These are phyloP conservation scores for Dryoscopus gambensis DNA, from an alignment of 2,113 vertebrate species.

Conservation along the genomic window DNA sequence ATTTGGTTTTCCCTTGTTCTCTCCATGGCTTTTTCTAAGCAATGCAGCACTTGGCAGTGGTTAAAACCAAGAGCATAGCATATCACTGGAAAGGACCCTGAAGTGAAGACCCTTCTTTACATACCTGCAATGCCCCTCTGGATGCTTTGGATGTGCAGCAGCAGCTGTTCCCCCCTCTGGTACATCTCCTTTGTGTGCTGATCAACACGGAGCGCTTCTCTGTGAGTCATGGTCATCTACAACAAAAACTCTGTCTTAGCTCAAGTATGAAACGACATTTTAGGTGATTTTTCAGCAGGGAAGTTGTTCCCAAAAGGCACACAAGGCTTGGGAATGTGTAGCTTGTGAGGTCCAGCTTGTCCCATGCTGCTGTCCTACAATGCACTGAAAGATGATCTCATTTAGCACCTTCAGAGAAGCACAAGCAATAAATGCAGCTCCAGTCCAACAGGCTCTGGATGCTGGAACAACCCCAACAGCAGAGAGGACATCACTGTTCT, in stretches of 20 bases:
- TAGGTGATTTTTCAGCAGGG: background rate
- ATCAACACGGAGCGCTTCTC: constrained; percentile 38
- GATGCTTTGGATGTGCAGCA: constrained; percentile 67
- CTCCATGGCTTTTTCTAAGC: background rate
- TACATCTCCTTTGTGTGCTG: constrained; percentile 58
- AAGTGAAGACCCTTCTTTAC: background rate
- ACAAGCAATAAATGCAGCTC: background rate
- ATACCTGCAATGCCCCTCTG: constrained; percentile 65
- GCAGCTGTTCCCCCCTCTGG: constrained; percentile 73
- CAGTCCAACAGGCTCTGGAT: background rate
- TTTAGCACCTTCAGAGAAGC: background rate
- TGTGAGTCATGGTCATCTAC: constrained; percentile 69
- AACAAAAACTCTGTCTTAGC: background rate
- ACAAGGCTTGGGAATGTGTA: background rate
- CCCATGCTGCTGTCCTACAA: background rate
- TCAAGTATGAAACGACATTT: background rate
- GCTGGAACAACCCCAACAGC: background rate
- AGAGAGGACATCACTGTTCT: background rate
- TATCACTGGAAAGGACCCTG: background rate
- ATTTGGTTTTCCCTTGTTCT: background rate
- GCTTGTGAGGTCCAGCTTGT: background rate
- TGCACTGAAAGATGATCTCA: background rate
- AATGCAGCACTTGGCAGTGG: background rate
- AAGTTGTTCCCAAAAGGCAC: background rate
- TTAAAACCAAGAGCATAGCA: background rate